Evolutionary conservation across 2,113 vertebrate species (phyloP).

Genomic region (Arizona elegans): DNA sequence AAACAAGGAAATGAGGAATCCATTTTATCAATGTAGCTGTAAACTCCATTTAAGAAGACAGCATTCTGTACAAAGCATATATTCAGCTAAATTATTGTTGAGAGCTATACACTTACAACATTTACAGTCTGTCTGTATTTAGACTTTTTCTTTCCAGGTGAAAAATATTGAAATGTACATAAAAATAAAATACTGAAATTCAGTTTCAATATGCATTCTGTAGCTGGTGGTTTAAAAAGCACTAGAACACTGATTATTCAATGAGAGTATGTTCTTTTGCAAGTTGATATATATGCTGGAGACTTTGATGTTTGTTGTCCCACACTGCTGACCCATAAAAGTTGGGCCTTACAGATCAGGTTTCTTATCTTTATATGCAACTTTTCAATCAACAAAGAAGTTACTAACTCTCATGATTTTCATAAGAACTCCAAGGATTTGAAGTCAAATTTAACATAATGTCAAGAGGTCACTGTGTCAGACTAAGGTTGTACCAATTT

Average conservation of each 20-base stretch:
- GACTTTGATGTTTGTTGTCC: background rate
- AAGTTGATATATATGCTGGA: background rate
- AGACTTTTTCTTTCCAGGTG: slow-evolving; percentile 89
- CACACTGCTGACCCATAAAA: background rate
- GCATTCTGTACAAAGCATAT: slow-evolving; percentile 92
- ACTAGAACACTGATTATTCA: slow-evolving; percentile 28
- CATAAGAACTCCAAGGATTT: background rate
- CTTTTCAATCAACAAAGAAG: background rate
- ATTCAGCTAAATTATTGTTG: slow-evolving; percentile 84
- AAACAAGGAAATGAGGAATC: slow-evolving; percentile 79
- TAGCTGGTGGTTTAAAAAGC: slow-evolving; percentile 70
- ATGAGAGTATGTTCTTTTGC: background rate
- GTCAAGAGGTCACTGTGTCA: background rate
- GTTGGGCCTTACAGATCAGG: background rate
- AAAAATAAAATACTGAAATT: slow-evolving; percentile 91
- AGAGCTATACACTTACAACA: slow-evolving; percentile 87
- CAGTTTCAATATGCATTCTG: slow-evolving; percentile 76
- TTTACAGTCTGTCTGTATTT: slow-evolving; percentile 87
- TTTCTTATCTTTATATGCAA: background rate
- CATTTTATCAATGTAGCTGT: slow-evolving; percentile 92
- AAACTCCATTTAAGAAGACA: slow-evolving; percentile 85
- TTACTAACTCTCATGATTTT: background rate
- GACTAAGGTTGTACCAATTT: background rate
- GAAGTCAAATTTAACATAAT: background rate
- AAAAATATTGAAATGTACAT: slow-evolving; percentile 80